These are phyloP conservation scores for Etheostoma perlongum DNA, from an alignment of 2,797 vertebrate genomes.

Conservation along the genomic window DNA sequence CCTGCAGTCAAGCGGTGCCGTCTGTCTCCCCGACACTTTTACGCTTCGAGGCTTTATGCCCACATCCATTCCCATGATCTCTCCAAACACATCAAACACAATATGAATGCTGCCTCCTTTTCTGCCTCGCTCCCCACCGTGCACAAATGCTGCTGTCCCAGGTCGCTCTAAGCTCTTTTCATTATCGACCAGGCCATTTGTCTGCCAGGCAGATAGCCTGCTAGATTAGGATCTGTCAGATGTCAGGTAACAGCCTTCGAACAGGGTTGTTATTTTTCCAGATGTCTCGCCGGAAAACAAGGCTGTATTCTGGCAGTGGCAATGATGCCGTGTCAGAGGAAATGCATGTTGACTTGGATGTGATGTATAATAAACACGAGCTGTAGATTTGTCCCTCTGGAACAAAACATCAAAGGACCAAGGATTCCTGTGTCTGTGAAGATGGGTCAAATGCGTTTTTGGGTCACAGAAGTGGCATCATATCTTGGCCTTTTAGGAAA, in stretches of 20 bases:
- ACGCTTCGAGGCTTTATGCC: constrained; percentile 50
- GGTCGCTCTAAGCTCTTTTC: constrained; percentile 60
- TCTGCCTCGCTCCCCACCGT: not conserved
- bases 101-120: constrained; percentile 52
- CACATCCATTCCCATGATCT: constrained; percentile 59
- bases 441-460: not conserved
- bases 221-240: constrained; percentile 70
- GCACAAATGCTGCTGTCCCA: constrained; percentile 39
- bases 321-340: constrained; percentile 37
- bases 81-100: constrained; percentile 64
- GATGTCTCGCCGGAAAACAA: constrained; percentile 39
- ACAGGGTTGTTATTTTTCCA: constrained; percentile 49
- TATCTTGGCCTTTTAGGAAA: not conserved
- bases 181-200: constrained; percentile 63
- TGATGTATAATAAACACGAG: constrained; percentile 34
- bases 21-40: constrained; percentile 59
- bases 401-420: constrained; percentile 9
- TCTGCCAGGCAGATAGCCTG: constrained; percentile 55
- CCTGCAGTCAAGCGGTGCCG: constrained; percentile 48
- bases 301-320: constrained; percentile 35
- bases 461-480: not conserved
- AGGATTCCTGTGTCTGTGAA: not conserved
- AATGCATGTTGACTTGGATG: constrained; percentile 29
- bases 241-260: constrained; percentile 58
- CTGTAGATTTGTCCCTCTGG: not conserved